Percentiles rank a stretch among this genome's conserved stretches.
Conservation (phyloP, 2,113 vertebrate species). For the Oxyruncus cristatus region DNA sequence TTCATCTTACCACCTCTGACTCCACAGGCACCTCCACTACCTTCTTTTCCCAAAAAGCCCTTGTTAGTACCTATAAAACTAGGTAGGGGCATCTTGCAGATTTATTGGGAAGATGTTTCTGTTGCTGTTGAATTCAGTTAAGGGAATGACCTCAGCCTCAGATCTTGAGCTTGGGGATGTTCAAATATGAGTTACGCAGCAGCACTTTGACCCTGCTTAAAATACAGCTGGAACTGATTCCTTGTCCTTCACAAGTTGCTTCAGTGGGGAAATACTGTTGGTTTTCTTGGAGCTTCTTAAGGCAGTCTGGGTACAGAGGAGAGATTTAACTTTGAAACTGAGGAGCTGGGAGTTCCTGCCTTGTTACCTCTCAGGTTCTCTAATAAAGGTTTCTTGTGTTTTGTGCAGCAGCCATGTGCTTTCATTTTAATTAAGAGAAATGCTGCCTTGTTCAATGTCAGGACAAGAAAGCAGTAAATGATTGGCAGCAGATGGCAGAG, state of each 20-base stretch:
- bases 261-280: background rate
- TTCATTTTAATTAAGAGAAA: background rate
- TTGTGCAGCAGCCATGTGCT: background rate
- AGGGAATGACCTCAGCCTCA: background rate
- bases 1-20: background rate
- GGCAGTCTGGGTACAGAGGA: background rate
- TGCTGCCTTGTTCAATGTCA: background rate
- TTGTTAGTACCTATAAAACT: background rate
- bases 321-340: background rate
- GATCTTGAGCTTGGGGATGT: background rate
- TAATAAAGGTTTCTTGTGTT: background rate
- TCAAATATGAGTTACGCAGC: background rate
- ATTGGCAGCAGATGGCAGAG: background rate
- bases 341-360: background rate
- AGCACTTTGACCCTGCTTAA: background rate
- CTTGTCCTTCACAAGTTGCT: background rate
- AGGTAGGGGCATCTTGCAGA: background rate
- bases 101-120: background rate
- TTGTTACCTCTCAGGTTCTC: background rate
- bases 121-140: background rate
- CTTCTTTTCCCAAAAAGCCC: background rate
- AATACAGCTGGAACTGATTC: background rate
- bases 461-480: background rate
- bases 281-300: background rate
- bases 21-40: background rate